These are phyloP conservation scores for Parauchenoglanis punctatus DNA, from an alignment of 2,797 vertebrate species.

Conservation along the genomic window DNA sequence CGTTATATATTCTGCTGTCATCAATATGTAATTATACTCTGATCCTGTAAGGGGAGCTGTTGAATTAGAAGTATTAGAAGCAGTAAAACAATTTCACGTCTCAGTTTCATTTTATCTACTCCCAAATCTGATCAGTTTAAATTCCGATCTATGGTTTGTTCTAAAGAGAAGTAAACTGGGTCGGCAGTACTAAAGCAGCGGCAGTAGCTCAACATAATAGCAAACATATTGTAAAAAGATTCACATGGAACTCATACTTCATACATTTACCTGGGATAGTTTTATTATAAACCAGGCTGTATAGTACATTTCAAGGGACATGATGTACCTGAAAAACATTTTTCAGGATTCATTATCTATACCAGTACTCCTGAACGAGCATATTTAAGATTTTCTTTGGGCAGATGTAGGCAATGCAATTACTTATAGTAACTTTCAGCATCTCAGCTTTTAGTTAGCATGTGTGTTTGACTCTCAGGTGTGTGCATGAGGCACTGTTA, in stretches of 20 bases:
- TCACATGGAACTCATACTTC: background rate
- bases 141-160: background rate
- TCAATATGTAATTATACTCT: background rate
- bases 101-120: background rate
- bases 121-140: background rate
- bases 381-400: background rate
- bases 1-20: background rate
- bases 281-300: background rate
- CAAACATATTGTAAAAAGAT: background rate
- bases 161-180: background rate
- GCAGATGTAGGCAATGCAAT: background rate
- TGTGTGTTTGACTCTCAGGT: background rate
- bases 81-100: background rate
- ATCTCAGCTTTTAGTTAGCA: background rate
- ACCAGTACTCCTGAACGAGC: background rate
- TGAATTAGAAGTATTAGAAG: background rate
- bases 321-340: background rate
- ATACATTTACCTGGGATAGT: background rate
- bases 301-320: background rate
- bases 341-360: too few species aligned
- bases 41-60: conserved; percentile 4
- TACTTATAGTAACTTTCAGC: background rate
- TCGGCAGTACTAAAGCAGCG: background rate
- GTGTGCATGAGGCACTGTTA: background rate
- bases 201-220: background rate